Evolutionary conservation across 2,888 invertebrate species (phyloP).

Genomic region (Priapulus caudatus): DNA sequence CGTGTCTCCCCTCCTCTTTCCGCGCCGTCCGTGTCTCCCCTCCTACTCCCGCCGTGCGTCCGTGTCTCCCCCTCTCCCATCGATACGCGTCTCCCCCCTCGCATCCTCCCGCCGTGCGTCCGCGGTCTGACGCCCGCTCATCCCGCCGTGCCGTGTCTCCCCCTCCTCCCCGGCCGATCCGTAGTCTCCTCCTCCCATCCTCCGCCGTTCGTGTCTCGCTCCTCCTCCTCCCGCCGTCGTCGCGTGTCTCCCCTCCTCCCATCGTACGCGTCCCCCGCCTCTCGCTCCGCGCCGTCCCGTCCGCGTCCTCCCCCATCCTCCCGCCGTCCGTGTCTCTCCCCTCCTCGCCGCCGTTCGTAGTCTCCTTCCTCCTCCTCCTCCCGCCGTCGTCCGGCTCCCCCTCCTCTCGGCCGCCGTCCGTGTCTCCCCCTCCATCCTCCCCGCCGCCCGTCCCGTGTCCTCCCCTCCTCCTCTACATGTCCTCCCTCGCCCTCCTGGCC

Average conservation of each 20-base stretch:
- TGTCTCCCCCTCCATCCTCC: constrained; percentile 6
- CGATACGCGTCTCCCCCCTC: neutral
- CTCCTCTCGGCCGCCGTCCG: neutral
- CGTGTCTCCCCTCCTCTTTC: neutral
- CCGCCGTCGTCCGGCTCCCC: neutral
- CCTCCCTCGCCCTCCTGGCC: neutral
- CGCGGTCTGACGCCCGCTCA: constrained; percentile 4
- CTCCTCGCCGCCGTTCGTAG: neutral
- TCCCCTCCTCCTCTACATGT: neutral
- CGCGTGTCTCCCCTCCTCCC: too few relatives aligned
- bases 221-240: too few relatives aligned
- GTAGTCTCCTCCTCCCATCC: too few relatives aligned
- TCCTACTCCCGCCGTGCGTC: neutral
- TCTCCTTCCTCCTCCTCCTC: neutral
- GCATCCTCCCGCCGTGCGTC: neutral
- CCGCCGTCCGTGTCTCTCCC: too few relatives aligned
- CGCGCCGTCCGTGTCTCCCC: too few relatives aligned
- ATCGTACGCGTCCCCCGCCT: too few relatives aligned
- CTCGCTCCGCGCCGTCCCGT: too few relatives aligned
- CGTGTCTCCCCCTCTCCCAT: neutral
- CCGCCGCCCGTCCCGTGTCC: neutral
- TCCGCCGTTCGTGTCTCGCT: too few relatives aligned
- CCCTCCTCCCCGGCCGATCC: too few relatives aligned
- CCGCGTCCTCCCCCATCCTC: too few relatives aligned
- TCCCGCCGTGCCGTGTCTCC: too few relatives aligned